Evolutionary conservation across 2,113 vertebrate species (phyloP).

Genomic region (Strix aluco): DNA sequence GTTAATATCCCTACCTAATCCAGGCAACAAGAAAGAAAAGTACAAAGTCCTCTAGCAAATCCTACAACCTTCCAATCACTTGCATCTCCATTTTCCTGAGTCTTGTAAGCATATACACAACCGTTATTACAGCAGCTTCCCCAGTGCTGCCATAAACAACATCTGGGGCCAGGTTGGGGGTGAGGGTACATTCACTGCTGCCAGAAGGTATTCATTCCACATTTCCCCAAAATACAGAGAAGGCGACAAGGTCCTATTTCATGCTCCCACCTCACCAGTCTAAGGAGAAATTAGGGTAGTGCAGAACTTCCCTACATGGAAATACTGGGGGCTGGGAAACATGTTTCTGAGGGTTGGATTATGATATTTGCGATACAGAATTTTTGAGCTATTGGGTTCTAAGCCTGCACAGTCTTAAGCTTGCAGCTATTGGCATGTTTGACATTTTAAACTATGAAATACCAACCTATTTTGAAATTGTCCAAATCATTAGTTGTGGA

Average conservation of each 20-base stretch:
- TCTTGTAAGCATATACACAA: background rate
- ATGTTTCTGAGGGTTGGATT: background rate
- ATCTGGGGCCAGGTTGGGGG: background rate
- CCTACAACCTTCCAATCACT: background rate
- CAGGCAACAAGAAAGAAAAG: background rate
- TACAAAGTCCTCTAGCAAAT: background rate
- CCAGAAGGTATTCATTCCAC: background rate
- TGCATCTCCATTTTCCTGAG: background rate
- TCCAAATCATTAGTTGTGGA: slow-evolving; percentile 77
- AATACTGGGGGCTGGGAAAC: background rate
- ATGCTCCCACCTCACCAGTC: background rate
- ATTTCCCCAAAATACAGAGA: background rate
- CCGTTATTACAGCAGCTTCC: background rate
- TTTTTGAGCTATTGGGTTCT: slow-evolving; percentile 54
- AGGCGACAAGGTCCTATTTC: background rate
- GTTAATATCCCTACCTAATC: slow-evolving; percentile 43
- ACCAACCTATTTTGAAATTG: slow-evolving; percentile 83
- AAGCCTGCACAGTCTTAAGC: slow-evolving; percentile 68
- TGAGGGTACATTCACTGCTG: background rate
- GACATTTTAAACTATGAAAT: slow-evolving; percentile 83
- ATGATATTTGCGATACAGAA: slow-evolving; percentile 8
- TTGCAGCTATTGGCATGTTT: slow-evolving; percentile 77
- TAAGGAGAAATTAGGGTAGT: background rate
- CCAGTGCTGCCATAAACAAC: background rate
- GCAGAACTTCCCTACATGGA: background rate